Evolutionary conservation across 1,140 invertebrate species (phyloP), one percentile per base, ranked within the genome.

Genomic region (Hyles euphorbiae): DNA sequence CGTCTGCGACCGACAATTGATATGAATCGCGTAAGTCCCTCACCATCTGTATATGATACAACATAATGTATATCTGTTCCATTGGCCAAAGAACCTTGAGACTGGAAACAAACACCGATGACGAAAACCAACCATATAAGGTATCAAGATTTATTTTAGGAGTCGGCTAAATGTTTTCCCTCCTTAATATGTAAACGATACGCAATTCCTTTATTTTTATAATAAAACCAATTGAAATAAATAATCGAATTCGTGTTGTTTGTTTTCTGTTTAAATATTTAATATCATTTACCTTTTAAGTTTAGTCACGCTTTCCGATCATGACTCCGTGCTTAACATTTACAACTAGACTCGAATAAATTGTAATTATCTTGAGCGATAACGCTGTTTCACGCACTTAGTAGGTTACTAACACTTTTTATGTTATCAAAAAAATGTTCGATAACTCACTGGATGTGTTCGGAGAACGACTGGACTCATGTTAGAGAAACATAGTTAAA

Each of bases 341-440:
- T 54, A 10, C 8, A 10, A 7, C 36, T 11, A 12, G 7, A 34
- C 40, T 43, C 8, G 12, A 12, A 54, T 10, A 4, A 54, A 54
- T 8, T 11, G 40, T 22, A 53, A 10, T 54, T 60, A 59, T 61
- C 44, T 60, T 22, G 40, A 6, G 12, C 32, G 58, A 63, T 60
- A 58, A 61, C 36, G 36, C 44, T 34, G 34, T 58, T 12, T 52
- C 43, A 49, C 11, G 54, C 10, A 61, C 57, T 46, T 49, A 62
- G 54, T 66, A 54, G 50, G 48, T 53, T 60, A 36, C 45, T 60
- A 65, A 61, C 44, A 49, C 40, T 67, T 64, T 72, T 64, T 68
- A 10, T 59, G 56, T 52, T 65, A 62, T 58, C 58, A 54, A 63
- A 70, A 72, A 70, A 72, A 56, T 36, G 3, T 44, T 65, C 65